phyloP scores from a whole-genome alignment of 2,888 invertebrate species.

The Aspidiotus rigidus region DNA sequence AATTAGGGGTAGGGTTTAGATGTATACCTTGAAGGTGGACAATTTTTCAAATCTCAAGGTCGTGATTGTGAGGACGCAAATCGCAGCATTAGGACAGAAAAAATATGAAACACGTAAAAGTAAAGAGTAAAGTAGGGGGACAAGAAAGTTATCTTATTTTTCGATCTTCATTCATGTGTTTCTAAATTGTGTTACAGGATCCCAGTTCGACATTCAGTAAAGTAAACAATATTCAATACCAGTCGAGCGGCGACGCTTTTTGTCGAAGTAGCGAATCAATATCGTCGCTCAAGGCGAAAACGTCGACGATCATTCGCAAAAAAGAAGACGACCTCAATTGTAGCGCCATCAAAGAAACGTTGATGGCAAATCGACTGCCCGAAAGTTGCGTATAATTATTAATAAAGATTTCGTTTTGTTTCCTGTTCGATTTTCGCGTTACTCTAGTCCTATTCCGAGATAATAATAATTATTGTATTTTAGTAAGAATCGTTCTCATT shows the following conservation, averaged over 20 bases:
- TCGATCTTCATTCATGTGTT: background rate
- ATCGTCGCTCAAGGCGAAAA: conserved; percentile 27
- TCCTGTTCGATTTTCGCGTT: conserved; percentile 1
- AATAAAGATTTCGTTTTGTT: conserved; percentile 9
- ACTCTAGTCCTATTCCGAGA: background rate
- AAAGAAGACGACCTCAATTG: conserved; percentile 50
- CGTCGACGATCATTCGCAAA: conserved; percentile 14
- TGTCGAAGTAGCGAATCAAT: conserved; percentile 29
- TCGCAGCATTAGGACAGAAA: background rate
- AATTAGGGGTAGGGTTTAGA: no score
- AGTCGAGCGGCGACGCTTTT: conserved; percentile 14
- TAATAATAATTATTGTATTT: background rate
- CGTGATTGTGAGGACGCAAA: background rate
- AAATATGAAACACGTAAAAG: background rate
- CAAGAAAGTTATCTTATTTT: background rate
- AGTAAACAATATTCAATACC: conserved; percentile 23
- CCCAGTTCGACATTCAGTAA: conserved; percentile 9
- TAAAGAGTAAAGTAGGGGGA: background rate
- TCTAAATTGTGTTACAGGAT: conserved; percentile 11
- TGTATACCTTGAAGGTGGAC: no score
- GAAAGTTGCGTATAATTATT: conserved; percentile 66
- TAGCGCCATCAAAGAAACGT: conserved; percentile 75
- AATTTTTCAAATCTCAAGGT: background rate
- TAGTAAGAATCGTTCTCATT: conserved; percentile 18
- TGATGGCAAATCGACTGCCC: conserved; percentile 76